Conservation (phyloP, 1,140 invertebrate genomes). For the Trachymyrmex septentrionalis region DNA sequence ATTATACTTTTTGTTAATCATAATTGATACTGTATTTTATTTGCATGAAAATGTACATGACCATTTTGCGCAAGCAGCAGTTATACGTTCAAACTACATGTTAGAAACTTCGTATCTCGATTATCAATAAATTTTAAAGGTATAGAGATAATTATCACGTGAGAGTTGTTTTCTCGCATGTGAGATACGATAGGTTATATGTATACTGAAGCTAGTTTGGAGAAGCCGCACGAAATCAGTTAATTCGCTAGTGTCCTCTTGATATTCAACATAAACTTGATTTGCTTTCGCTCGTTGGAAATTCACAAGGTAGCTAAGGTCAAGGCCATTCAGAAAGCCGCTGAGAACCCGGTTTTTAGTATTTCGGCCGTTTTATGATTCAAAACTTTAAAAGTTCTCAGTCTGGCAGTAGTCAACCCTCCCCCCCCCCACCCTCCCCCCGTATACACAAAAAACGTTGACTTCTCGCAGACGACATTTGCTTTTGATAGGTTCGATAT, state of each 20-base stretch:
- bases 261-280: conserved; percentile 44
- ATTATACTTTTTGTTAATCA: background rate
- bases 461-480: background rate
- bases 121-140: conserved; percentile 5
- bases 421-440: too few species aligned
- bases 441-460: background rate
- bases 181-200: background rate
- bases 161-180: background rate
- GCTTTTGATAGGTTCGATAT: background rate
- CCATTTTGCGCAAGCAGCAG: background rate
- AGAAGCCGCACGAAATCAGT: conserved; percentile 3
- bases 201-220: background rate
- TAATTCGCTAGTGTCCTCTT: conserved; percentile 33
- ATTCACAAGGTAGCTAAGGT: conserved; percentile 64
- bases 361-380: conserved; percentile 57
- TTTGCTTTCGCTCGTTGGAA: conserved; percentile 25
- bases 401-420: background rate
- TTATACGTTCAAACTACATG: background rate
- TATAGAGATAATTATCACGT: conserved; percentile 25
- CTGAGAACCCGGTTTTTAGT: conserved; percentile 14
- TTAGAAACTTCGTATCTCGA: conserved; percentile 5
- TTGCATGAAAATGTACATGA: background rate
- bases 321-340: conserved; percentile 60
- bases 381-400: conserved; percentile 67
- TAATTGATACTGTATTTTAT: background rate